Evolutionary conservation across 2,797 vertebrate species (phyloP).

Genomic region (Lithobates sylvaticus): DNA sequence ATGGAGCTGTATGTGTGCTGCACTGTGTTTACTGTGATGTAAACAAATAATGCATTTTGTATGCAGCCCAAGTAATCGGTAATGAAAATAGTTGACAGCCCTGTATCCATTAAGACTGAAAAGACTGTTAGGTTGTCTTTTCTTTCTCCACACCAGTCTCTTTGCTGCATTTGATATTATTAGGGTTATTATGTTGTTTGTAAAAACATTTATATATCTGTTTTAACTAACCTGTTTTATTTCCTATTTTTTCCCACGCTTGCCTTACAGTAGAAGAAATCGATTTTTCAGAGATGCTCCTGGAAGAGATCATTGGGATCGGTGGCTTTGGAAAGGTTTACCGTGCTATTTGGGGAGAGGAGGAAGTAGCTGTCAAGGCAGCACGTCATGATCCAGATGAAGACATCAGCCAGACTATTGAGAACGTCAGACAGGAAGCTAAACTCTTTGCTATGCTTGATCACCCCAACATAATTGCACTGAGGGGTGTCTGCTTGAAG

Average conservation of each 20-base stretch:
- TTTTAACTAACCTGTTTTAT: neutral
- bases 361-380: conserved; percentile 95
- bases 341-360: conserved; percentile 88
- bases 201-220: too few relatives aligned
- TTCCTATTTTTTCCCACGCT: neutral
- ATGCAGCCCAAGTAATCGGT: too few relatives aligned
- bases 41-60: too few relatives aligned
- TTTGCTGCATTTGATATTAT: too few relatives aligned
- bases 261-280: conserved; percentile 86
- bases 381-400: conserved; percentile 94
- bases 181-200: too few relatives aligned
- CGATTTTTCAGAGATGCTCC: conserved; percentile 89
- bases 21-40: too few relatives aligned
- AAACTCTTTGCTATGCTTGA: conserved; percentile 96
- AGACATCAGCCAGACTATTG: conserved; percentile 90
- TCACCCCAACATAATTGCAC: conserved; percentile 95
- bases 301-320: conserved; percentile 96
- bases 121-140: neutral
- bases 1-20: too few relatives aligned
- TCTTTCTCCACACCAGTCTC: too few relatives aligned
- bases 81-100: too few relatives aligned
- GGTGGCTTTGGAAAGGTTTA: conserved; percentile 97
- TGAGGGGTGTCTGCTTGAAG: conserved; percentile 91
- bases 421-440: conserved; percentile 96
- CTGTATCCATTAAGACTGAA: too few relatives aligned